phyloP scores from a whole-genome alignment of 2,888 invertebrate genomes.

The Brachylomia viminalis region DNA sequence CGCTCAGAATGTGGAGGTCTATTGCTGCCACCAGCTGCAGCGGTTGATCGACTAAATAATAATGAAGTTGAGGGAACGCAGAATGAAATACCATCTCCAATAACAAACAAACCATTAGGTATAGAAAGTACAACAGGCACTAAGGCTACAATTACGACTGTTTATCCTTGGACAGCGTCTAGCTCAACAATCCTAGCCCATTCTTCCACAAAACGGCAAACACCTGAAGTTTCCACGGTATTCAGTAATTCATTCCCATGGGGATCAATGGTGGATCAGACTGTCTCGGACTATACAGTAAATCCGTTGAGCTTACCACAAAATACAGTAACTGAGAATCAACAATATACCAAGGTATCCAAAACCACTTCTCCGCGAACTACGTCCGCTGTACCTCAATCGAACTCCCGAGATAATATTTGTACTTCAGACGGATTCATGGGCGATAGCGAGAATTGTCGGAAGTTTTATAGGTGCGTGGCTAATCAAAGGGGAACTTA shows the following conservation, averaged over 20 bases:
- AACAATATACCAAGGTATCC: conserved; percentile 12
- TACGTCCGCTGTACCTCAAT: conserved; percentile 22
- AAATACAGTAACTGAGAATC: conserved; percentile 15
- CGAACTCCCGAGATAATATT: conserved; percentile 67
- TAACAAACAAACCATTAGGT: conserved; percentile 66
- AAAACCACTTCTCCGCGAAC: conserved; percentile 52
- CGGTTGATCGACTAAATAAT: conserved; percentile 71
- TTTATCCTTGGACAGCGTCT: conserved; percentile 38
- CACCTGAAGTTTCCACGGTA: conserved; percentile 25
- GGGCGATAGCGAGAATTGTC: conserved; percentile 93
- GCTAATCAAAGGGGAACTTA: conserved; percentile 91
- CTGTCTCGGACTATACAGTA: conserved; percentile 4
- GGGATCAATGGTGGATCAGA: conserved; percentile 37
- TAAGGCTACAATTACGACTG: conserved; percentile 32
- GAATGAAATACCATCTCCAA: conserved; percentile 81
- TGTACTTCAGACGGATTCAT: conserved; percentile 94
- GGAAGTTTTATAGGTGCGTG: conserved; percentile 95
- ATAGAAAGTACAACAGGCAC: conserved; percentile 26
- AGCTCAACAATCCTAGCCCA: conserved; percentile 20
- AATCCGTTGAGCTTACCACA: conserved; percentile 20
- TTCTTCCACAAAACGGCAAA: conserved; percentile 44
- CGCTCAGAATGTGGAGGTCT: conserved; percentile 92
- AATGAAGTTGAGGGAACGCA: conserved; percentile 85
- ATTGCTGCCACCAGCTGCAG: conserved; percentile 14
- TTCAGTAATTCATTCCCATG: conserved; percentile 53